Base-by-base conservation (phyloP, 1,140 invertebrate genomes). In the Drosophila tsacasi region DNA sequence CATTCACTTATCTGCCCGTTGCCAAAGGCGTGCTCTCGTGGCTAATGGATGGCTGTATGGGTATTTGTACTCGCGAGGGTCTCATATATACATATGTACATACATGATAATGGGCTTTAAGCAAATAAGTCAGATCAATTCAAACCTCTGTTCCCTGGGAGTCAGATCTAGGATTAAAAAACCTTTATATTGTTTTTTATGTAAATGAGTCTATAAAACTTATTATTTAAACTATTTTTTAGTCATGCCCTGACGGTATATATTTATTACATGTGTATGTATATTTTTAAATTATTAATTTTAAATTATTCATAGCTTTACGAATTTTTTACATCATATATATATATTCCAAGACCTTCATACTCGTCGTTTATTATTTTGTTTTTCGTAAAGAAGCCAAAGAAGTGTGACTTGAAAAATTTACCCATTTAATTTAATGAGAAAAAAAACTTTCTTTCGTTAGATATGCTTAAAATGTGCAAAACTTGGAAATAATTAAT, bases 381-480 rank as follows among this genome's bases (percentile, higher is more conserved):
- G 12, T 23, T 68, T 25, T 61, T 50, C 71, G 57, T 78, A 78
- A 81, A 66, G 46, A 58, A 63, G 19, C 50, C 49, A 78, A 81
- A 62, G 72, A 30, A 30, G 27, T 30, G 7, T 30, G 69, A 83
- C 64, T 42, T 44, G 12, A 21, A 21, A 10, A n/a, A 21, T 57
- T 54, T 47, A n/a, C 10, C 27, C 19, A 46, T 25, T 49, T 46
- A 68, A 54, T 58, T 58, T 23, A 3, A 47, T 27, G 42, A 58
- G 15, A n/a, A 17, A 10, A 50, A 50, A 23, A 46, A 42, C 66
- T 59, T 62, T 55, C 47, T 46, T 47, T 50, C 47, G 55, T 72
- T 69, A 69, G 58, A 78, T 78, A 77, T 73, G 49, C 64, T 67
- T 62, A 62, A 81, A 78, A 74, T 81, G 69, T 71, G 58, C 49